Conservation (phyloP, 2,113 vertebrate genomes). For the Erythrolamprus reginae region DNA sequence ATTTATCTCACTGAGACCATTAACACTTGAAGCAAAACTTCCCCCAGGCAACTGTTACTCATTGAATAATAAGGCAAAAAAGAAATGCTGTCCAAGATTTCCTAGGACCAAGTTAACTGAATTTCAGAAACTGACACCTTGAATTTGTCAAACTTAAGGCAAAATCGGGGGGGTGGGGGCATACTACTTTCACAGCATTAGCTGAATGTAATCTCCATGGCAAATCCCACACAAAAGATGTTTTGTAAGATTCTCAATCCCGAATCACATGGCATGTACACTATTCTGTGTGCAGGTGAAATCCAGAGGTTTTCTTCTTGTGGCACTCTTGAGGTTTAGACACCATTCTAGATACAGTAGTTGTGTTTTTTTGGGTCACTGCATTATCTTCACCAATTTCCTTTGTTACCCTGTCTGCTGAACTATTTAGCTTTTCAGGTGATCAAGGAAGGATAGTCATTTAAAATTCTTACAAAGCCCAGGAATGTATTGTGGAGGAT, state of each 20-base stretch:
- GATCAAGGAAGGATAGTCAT: neutral
- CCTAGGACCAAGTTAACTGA: neutral
- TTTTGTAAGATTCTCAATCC: too few species aligned
- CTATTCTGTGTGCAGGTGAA: too few species aligned
- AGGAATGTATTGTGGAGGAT: neutral
- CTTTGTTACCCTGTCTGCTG: neutral
- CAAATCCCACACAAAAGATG: too few species aligned
- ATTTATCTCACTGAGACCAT: neutral
- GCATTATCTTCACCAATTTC: neutral
- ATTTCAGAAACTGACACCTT: neutral
- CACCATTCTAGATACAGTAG: too few species aligned
- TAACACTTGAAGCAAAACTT: neutral
- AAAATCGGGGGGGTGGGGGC: neutral
- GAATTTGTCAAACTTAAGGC: neutral
- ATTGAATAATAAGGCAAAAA: neutral
- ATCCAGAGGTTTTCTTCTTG: too few species aligned
- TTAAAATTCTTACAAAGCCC: neutral
- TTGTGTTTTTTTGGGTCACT: neutral
- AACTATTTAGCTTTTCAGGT: neutral
- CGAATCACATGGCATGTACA: too few species aligned
- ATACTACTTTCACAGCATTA: too few species aligned
- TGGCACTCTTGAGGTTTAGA: too few species aligned
- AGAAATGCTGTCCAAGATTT: neutral
- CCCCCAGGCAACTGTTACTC: neutral
- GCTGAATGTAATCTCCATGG: too few species aligned